Base-by-base conservation (phyloP, 2,797 vertebrate species). In the Loriculus beryllinus region DNA sequence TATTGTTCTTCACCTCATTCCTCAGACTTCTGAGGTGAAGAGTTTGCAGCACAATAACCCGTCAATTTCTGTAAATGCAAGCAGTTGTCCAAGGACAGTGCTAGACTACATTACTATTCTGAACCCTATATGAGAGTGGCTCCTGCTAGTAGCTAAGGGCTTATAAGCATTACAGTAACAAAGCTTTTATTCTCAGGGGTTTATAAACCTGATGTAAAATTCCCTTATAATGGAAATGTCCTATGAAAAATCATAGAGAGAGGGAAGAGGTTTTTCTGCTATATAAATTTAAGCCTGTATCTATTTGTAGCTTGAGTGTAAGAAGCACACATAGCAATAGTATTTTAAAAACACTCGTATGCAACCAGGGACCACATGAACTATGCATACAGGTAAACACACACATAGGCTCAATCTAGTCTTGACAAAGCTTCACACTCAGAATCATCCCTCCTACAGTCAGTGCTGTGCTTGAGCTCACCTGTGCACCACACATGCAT, bases 1-100 rank as follows among this genome's bases (percentile, higher is more conserved):
- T 92, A 85, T 96, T 97, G 95, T 97, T 97, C 92, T 93, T 86
- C 84, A 52, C 79, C 88, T 97, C 91, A 83, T 82, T 92, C 82
- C 70, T 71, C 33, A 90, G 76, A 83, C 48, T 93, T 88, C 7
- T 92, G 67, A 82, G 91, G 95, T 88, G 93, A 92, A 96, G 95
- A 95, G 92, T 96, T 95, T 96, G 85, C 82, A 88, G 84, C 70
- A 91, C 91, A 96, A 94, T 90, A 96, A 86, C 93, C 90, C 85
- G 82, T 82, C 91, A 93, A 86, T 97, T 96, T 96, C 95, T 83
- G 90, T 88, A 94, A 95, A 95, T 94, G 59, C 62, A 71, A 95
- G 91, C 78, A 90, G 93, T 93, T 84, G 87, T 96, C 81, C 81
- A 93, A 93, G 89, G 90, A 86, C 29, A 17, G 70, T 54, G 45